A percentile compares a stretch with the other conserved stretches of the same genome.
These are phyloP conservation scores for Callocephalon fimbriatum DNA, from an alignment of 2,113 vertebrate genomes.

Conservation along the genomic window DNA sequence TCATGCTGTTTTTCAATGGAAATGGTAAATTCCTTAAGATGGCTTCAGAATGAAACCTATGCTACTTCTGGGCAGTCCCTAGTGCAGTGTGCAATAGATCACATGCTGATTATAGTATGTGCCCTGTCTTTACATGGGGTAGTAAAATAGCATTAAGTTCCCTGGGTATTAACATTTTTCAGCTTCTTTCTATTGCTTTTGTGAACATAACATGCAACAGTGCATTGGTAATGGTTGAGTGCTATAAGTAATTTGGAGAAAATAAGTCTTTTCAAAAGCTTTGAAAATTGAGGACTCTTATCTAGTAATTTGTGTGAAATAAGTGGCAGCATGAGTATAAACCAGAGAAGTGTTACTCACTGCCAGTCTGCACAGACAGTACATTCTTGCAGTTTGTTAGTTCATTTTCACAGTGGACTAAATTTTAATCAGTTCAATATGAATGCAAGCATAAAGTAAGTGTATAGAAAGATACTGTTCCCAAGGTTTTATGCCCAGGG, in stretches of 20 bases:
- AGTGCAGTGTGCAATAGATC: background rate
- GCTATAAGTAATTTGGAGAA: background rate
- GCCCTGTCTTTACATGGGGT: background rate
- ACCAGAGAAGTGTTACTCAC: background rate
- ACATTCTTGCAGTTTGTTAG: background rate
- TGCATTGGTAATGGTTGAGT: background rate
- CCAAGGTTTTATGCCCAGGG: background rate
- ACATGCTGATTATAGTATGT: accelerated
- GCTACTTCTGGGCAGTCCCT: background rate
- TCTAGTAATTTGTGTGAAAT: background rate
- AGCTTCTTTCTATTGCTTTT: background rate
- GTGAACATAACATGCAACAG: background rate
- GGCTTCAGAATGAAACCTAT: background rate
- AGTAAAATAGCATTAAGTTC: background rate
- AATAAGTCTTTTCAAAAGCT: background rate
- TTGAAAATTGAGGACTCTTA: background rate
- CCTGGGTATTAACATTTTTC: background rate
- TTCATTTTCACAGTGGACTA: background rate
- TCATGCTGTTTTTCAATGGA: background rate
- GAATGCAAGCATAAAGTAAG: background rate
- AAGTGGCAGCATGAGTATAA: background rate
- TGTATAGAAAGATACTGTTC: background rate
- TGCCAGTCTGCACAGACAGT: background rate
- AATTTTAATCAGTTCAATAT: background rate
- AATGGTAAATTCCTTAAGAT: background rate